Base-by-base conservation (phyloP, 30 jellyfish, hydroid and myxozoan genomes). In the Cassiopea andromeda region DNA sequence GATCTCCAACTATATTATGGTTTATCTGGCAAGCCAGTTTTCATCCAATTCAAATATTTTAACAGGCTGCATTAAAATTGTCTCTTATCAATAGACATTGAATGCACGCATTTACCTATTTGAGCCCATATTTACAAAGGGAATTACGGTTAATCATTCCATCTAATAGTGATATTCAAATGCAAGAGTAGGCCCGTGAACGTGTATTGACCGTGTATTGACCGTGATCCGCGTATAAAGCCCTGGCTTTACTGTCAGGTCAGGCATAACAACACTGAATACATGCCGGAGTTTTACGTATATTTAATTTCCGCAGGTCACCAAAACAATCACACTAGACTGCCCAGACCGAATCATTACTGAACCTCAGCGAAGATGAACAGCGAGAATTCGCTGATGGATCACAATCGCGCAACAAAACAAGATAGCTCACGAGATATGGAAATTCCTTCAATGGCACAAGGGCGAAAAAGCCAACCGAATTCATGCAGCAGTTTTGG, bases 381-480 rank as follows among this genome's bases (percentile, higher is more conserved):
- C 89, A 44, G 84, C 67, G 93, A 86, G 69, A 86, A 45, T 64
- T 75, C 78, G 16, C 84, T 44, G 59, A 87, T 73, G 64, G 47
- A 44, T 19, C 81, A 73, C 44, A 64, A 78, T 75, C 64, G 64
- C 64, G 64, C 69, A 50, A 68, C 81, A 84, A 84, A 76, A 59
- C 80, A 64, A 14, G 87, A 45, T 69, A 44, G 45, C 15, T 9
- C 73, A 4, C 73, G 73, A 13, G 73, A 64, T 5, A 12, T 27
- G 3, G 70, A 19, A 15, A 74, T 80, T 27, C 61, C 78, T 38
- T 13, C 79, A 13, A 14, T 38, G 18, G 44, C 81, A 64, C 93
- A 86, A 58, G 66, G 84, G 17, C 60, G 92, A 44, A 82, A 58
- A 47, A 71, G 54, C 68, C 80, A 75, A 44, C 73, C 50, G 57